phyloP scores from a whole-genome alignment of 2,797 vertebrate species.

The Pachyuromys duprasi region DNA sequence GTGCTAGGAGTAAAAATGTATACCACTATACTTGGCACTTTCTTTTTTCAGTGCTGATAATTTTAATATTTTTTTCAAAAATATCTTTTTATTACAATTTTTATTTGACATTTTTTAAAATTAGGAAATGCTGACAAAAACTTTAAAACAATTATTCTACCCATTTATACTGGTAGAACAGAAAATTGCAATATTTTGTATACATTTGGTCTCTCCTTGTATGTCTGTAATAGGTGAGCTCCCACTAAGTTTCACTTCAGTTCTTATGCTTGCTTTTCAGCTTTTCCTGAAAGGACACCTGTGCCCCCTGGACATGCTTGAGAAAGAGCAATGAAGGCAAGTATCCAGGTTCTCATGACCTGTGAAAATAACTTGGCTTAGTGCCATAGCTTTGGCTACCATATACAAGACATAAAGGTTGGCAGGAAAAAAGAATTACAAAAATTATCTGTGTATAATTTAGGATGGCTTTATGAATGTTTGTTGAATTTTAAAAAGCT shows the following conservation, averaged over 20 bases:
- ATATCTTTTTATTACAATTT: not conserved
- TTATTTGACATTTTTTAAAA: conserved; percentile 49
- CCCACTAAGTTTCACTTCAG: conserved; percentile 60
- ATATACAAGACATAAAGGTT: conserved; percentile 56
- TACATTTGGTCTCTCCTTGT: not conserved
- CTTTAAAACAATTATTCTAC: not conserved
- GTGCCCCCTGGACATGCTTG: conserved; percentile 79
- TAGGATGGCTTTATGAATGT: conserved; percentile 43
- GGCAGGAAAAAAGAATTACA: conserved; percentile 26
- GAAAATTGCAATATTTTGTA: not conserved
- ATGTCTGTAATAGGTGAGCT: not conserved
- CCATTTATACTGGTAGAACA: not conserved
- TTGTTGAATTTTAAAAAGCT: conserved; percentile 56
- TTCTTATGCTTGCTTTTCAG: conserved; percentile 86
- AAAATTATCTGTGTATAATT: conserved; percentile 21
- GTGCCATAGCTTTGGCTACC: conserved; percentile 65
- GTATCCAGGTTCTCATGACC: conserved; percentile 76
- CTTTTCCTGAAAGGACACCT: conserved; percentile 83
- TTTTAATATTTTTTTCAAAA: conserved; percentile 13
- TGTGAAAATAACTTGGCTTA: conserved; percentile 59
- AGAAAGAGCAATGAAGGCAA: conserved; percentile 88
- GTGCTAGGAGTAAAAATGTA: not conserved
- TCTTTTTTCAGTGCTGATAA: not conserved
- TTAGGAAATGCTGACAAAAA: conserved; percentile 43
- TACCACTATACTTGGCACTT: not conserved